Conservation (phyloP, 2,888 invertebrate genomes). For the Halictus ligatus region DNA sequence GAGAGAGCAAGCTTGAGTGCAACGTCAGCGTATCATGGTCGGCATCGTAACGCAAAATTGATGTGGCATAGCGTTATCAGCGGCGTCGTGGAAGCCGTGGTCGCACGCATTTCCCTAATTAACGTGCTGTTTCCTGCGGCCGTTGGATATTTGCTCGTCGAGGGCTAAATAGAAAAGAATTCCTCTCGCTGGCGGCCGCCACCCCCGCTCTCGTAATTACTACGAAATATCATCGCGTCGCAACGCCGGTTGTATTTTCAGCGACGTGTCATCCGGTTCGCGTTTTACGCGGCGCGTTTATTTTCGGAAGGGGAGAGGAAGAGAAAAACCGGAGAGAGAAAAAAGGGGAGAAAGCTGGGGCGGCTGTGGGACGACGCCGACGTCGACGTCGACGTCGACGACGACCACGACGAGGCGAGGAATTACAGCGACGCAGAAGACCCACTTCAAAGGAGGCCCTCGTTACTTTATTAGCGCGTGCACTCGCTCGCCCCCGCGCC, state of each 20-base stretch:
- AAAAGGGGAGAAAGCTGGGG: constrained; percentile 45
- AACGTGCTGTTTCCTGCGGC: constrained; percentile 1
- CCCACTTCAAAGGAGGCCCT: constrained; percentile 75
- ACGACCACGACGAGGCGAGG: constrained; percentile 52
- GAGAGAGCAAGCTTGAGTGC: no score
- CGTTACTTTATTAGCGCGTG: constrained; percentile 72
- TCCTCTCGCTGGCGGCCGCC: background rate
- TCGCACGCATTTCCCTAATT: constrained; percentile 25
- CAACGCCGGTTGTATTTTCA: constrained; percentile 72
- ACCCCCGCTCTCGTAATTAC: constrained; percentile 45
- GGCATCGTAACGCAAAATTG: background rate
- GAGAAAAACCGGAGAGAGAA: constrained; percentile 23
- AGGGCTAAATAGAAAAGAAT: constrained; percentile 41
- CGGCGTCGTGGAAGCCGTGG: background rate
- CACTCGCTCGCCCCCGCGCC: background rate
- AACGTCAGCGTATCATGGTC: background rate
- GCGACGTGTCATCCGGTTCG: constrained; percentile 74
- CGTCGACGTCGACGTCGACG: constrained; percentile 24
- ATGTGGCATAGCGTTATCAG: background rate
- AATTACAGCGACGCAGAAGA: constrained; percentile 73
- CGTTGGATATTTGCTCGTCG: background rate
- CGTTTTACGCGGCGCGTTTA: constrained; percentile 68
- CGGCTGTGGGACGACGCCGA: background rate
- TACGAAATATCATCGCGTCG: constrained; percentile 56
- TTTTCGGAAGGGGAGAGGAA: constrained; percentile 66